Base-by-base conservation (phyloP, 2,888 invertebrate genomes). In the Caenorhabditis sp. region DNA sequence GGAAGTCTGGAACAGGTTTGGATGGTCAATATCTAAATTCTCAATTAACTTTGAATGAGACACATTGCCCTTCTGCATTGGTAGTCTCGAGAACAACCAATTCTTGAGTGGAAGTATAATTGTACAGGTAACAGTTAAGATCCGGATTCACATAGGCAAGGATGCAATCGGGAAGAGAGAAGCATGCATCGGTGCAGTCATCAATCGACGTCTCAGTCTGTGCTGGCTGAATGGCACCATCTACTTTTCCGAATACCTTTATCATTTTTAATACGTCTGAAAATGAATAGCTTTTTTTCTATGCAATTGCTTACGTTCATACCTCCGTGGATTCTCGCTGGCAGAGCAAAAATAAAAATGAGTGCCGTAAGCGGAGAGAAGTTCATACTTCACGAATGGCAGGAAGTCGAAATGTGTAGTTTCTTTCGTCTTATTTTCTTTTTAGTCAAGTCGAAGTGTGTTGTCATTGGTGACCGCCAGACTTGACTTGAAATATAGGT, bases 31-130 rank as follows among this genome's bases (percentile, higher is more conserved):
- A n/a, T n/a, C n/a, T n/a, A n/a, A n/a, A n/a, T n/a, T n/a, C n/a
- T n/a, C 2, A 40, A 13, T 15, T 2, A 8, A 58, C 69, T n/a
- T 58, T 69, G 60, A 69, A 69, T 8, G 69, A 40, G 13, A 69
- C 69, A 22, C 15, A 37, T 0, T 22, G 55, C 6, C n/a, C 24
- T 2, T 58, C 58, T 47, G 13, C 58, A 44, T 4, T 28, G 5
- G 22, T n/a, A 1, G 58, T 69, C 11, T 69, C 37, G 0, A 35
- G 1, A 0, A 69, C 69, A 0, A 60, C 35, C 22, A 69, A n/a
- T 0, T 20, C 35, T n/a, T 58, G 5, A 1, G 47, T 35, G 1
- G 5, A 1, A 9, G 18, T 58, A n/a, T 44, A 58, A 24, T 24
- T 9, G 22, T 56, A 60, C 8, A 26, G 11, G 0, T 22, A 24